Percentiles rank a stretch among this genome's conserved stretches.
Conservation (phyloP, 2,797 vertebrate genomes). For the Chromis chromis region DNA sequence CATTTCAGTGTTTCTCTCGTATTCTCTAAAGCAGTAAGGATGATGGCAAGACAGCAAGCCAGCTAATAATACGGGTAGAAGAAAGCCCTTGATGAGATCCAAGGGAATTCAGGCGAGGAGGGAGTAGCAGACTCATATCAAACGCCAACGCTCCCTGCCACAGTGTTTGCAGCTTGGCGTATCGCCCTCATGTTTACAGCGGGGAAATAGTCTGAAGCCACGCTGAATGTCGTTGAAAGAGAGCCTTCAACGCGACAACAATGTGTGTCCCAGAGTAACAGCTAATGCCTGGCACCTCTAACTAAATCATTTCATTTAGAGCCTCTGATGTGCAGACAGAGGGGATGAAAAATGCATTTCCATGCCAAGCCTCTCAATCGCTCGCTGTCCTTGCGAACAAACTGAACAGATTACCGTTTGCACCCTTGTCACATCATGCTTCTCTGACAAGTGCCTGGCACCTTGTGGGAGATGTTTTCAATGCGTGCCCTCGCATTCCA, state of each 20-base stretch:
- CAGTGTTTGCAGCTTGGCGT: conserved; percentile 61
- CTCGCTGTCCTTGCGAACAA: conserved; percentile 56
- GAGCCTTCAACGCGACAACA: conserved; percentile 70
- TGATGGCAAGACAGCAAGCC: conserved; percentile 54
- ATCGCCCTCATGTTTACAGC: conserved; percentile 66
- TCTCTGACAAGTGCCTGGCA: conserved; percentile 61
- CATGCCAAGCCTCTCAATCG: conserved; percentile 62
- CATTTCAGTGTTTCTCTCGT: conserved; percentile 18
- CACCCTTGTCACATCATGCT: conserved; percentile 61
- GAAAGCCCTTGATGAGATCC: conserved; percentile 76
- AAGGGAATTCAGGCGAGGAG: conserved; percentile 62
- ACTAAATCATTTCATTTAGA: conserved; percentile 80
- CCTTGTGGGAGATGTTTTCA: conserved; percentile 55
- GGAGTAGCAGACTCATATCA: conserved; percentile 63
- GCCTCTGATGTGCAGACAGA: conserved; percentile 75
- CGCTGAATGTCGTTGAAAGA: conserved; percentile 68
- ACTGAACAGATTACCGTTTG: conserved; percentile 71
- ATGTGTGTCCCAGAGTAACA: conserved; percentile 66
- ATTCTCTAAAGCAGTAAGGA: conserved; percentile 31
- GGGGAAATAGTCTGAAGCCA: conserved; percentile 63
- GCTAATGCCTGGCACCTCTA: conserved; percentile 68
- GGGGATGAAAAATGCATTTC: conserved; percentile 70
- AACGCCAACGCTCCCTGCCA: conserved; percentile 59
- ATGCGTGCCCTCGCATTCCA: conserved; percentile 17
- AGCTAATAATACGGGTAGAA: conserved; percentile 68